These are phyloP conservation scores for Anableps anableps DNA, from an alignment of 2,797 vertebrate genomes.

Conservation along the genomic window DNA sequence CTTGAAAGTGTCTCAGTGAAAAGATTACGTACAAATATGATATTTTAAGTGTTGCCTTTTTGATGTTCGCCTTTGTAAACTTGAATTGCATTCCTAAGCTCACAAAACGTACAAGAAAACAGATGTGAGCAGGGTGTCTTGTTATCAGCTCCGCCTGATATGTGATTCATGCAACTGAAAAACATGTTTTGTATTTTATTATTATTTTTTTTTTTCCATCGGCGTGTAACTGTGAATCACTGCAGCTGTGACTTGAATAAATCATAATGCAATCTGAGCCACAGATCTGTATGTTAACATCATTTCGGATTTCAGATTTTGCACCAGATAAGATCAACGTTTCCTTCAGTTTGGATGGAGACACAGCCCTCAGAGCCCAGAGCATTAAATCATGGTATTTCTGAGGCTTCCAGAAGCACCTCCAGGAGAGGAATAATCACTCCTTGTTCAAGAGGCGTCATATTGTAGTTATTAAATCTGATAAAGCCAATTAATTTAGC, in stretches of 20 bases:
- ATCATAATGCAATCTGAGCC: constrained; percentile 30
- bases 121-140: not conserved
- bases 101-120: not conserved
- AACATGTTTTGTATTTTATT: constrained; percentile 33
- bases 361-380: not conserved
- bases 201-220: constrained; percentile 41
- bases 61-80: constrained; percentile 43
- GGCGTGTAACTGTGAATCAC: constrained; percentile 42
- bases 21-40: constrained; percentile 14
- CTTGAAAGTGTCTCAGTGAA: constrained; percentile 26
- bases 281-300: constrained; percentile 11
- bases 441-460: too few relatives aligned
- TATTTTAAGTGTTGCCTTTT: constrained; percentile 57
- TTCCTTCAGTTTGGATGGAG: not conserved
- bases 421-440: not conserved
- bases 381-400: not conserved
- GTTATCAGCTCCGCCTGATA: constrained; percentile 23
- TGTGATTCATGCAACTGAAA: constrained; percentile 28
- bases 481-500: not conserved
- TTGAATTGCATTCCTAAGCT: constrained; percentile 35
- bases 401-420: not conserved
- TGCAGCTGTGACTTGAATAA: constrained; percentile 59
- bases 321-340: not conserved
- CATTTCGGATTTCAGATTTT: not conserved
- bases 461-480: not conserved